Evolutionary conservation across 92 coral and sea anemone genomes (phyloP).

Genomic region (Porites lobata): DNA sequence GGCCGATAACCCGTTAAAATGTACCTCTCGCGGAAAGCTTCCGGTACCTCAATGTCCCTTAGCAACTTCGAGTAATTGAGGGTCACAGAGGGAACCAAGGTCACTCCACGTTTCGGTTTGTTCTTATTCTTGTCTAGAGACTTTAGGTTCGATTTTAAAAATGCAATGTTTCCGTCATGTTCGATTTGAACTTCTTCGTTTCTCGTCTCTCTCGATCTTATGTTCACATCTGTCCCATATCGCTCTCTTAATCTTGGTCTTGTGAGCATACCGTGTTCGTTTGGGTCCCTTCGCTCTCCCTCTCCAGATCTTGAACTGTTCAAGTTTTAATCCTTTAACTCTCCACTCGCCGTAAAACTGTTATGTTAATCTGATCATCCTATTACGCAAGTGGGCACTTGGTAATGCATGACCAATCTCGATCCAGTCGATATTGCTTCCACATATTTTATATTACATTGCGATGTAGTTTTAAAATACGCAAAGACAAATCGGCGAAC

Average conservation of each 20-base stretch:
- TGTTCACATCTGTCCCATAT: no score
- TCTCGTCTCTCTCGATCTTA: no score
- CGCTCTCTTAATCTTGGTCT: no score
- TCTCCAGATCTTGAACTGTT: neutral
- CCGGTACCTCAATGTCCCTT: constrained; percentile 65
- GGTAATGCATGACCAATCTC: no score
- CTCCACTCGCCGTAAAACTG: neutral
- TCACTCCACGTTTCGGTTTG: constrained; percentile 5
- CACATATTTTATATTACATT: no score
- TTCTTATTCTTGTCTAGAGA: neutral
- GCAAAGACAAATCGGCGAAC: no score
- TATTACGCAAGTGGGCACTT: no score
- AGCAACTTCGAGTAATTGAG: constrained; percentile 15
- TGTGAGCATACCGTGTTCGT: no score
- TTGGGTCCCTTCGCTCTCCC: no score
- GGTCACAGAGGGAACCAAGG: neutral
- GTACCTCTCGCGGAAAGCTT: constrained; percentile 70
- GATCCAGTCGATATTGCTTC: no score
- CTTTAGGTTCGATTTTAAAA: neutral
- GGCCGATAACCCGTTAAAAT: constrained; percentile 76
- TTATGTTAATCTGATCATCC: no score
- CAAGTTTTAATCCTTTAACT: neutral
- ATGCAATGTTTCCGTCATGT: neutral
- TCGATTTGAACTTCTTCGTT: neutral
- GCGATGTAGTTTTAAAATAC: no score